Conservation (phyloP, 2,888 invertebrate species). For the Dicroscelio sp. region DNA sequence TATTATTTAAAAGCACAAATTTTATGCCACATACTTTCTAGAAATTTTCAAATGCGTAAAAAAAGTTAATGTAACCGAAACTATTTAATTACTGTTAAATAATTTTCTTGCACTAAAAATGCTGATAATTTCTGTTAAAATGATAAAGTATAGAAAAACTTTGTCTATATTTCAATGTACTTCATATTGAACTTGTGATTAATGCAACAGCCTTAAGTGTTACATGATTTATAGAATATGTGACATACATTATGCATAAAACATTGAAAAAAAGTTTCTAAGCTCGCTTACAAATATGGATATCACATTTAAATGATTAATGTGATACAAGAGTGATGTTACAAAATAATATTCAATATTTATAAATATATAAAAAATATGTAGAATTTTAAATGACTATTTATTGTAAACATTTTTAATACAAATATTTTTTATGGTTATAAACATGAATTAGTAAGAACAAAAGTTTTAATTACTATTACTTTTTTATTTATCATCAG, state of each 20-base stretch:
- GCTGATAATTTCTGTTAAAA: background rate
- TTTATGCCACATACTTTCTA: too few species aligned
- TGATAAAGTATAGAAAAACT: background rate
- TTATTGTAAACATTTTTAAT: too few species aligned
- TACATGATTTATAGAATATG: slow-evolving; percentile 28
- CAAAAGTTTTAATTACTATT: too few species aligned
- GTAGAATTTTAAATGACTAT: background rate
- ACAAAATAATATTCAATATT: slow-evolving; percentile 37
- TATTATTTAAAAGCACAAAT: too few species aligned
- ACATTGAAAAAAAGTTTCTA: slow-evolving; percentile 29
- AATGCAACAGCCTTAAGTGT: slow-evolving; percentile 1
- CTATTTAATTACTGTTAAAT: too few species aligned
- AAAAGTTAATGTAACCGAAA: too few species aligned
- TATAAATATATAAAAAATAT: background rate
- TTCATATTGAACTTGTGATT: slow-evolving; percentile 31
- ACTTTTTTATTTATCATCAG: too few species aligned
- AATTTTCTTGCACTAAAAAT: too few species aligned
- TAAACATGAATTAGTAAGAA: too few species aligned
- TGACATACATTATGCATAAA: slow-evolving; percentile 27
- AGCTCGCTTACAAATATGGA: slow-evolving; percentile 18
- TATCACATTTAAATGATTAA: slow-evolving; percentile 2
- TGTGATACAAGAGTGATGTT: background rate
- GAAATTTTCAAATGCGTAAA: too few species aligned
- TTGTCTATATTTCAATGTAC: background rate
- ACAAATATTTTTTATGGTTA: too few species aligned